Evolutionary conservation across 2,888 invertebrate genomes (phyloP), one percentile per base, ranked within the genome.

Genomic region (Agrochola circellaris): DNA sequence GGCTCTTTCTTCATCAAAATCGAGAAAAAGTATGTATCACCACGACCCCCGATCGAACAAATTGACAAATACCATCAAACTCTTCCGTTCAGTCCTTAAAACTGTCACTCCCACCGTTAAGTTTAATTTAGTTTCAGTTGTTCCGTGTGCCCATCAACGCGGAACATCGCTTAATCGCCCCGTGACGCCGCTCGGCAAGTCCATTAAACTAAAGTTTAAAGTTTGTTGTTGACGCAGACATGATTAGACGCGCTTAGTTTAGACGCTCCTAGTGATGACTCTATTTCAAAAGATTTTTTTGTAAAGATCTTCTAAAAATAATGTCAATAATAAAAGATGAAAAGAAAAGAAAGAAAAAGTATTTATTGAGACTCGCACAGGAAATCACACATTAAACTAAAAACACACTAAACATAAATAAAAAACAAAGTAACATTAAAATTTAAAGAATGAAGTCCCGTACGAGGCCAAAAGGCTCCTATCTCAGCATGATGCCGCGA

Each of bases 171-270:
- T 87, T 88, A 87, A 88, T 87, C 85, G 82, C 42, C 38, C 48
- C n/a, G 51, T 69, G 79, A 64, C 76, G 77, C 75, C 68, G 23
- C 73, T 68, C 62, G 8, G 66, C 84, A 75, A 88, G 74, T 88
- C 82, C 78, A 88, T 88, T 88, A 77, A 75, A 86, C 82, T 81
- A 75, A 84, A 79, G 79, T 77, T 87, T 79, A 85, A 81, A 88
- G 79, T 88, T 88, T 81, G 85, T 79, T 77, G 73, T 77, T 82
- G 82, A 82, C 73, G 62, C 11, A 58, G 66, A 73, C 82, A 68
- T 83, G 78, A 82, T 88, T 86, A 83, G 83, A 79, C 42, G 73
- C 42, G 58, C 58, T 74, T 77, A 74, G 73, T 60, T 81, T 30
- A 72, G 66, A 71, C 6, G 65, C 30, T 79, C n/a, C 17, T 79